Conservation (phyloP, 2,888 invertebrate genomes). For the Ryuthela nishihirai region DNA sequence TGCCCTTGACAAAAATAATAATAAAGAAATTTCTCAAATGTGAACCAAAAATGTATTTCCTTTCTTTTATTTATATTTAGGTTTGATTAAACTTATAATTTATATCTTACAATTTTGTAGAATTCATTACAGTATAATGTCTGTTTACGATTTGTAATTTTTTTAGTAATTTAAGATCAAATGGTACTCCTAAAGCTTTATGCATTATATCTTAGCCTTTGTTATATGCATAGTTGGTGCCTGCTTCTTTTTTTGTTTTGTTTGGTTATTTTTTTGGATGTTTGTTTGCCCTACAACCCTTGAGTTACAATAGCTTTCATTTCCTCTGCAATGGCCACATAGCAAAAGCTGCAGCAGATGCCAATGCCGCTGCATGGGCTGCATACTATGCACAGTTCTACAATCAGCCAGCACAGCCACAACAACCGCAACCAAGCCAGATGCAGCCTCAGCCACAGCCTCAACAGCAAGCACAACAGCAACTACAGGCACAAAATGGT, state of each 20-base stretch:
- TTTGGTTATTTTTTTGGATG: not conserved
- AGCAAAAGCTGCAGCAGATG: slow-evolving; percentile 30
- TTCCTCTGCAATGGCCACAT: not conserved
- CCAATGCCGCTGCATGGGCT: slow-evolving; percentile 54
- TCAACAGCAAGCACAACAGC: slow-evolving; percentile 38
- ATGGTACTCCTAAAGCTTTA: too few relatives aligned
- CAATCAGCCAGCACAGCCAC: slow-evolving; percentile 42
- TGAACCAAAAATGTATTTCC: too few relatives aligned
- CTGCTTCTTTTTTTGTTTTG: not conserved
- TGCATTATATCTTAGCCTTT: too few relatives aligned
- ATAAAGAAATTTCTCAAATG: too few relatives aligned
- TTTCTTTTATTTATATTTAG: too few relatives aligned
- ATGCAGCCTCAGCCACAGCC: slow-evolving; percentile 42
- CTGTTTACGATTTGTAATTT: too few relatives aligned
- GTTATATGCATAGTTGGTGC: too few relatives aligned
- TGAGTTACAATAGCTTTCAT: not conserved
- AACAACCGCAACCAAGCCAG: slow-evolving; percentile 35
- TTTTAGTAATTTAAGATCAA: too few relatives aligned
- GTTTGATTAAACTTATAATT: too few relatives aligned
- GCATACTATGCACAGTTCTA: slow-evolving; percentile 55
- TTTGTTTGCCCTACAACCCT: not conserved
- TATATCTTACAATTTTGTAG: too few relatives aligned
- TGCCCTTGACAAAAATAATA: too few relatives aligned
- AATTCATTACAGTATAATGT: too few relatives aligned
- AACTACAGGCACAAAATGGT: slow-evolving; percentile 1